phyloP scores from a whole-genome alignment of 2,113 vertebrate species.

The Chunga burmeisteri region DNA sequence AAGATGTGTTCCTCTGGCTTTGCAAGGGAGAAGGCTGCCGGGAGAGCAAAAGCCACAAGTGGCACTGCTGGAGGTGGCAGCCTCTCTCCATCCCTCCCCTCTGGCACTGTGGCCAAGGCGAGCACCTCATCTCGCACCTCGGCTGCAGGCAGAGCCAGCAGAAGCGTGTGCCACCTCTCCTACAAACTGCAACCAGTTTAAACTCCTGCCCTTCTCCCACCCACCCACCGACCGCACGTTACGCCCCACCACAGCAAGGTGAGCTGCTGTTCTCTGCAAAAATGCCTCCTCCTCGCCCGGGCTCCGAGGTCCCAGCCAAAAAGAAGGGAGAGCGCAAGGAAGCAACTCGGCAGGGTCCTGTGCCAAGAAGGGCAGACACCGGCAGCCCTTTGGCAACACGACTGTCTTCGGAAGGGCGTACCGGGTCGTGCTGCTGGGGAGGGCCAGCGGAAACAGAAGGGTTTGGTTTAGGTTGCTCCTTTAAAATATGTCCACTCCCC shows the following conservation, averaged over 20 bases:
- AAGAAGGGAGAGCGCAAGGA: neutral
- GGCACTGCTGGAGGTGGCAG: neutral
- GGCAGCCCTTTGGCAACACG: neutral
- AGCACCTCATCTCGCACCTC: neutral
- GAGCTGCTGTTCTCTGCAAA: neutral
- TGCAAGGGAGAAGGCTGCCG: neutral
- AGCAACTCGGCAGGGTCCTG: neutral
- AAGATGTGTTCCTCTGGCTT: neutral
- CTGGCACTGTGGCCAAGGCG: accelerated
- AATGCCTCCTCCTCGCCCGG: accelerated
- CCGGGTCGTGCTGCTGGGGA: neutral
- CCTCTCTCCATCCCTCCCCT: neutral
- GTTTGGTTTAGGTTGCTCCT: neutral
- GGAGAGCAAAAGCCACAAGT: neutral
- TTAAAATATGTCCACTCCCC: conserved; percentile 47
- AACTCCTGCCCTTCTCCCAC: neutral
- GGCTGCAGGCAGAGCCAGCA: neutral
- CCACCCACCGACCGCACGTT: accelerated
- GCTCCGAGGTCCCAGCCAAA: neutral
- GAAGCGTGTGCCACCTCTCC: neutral
- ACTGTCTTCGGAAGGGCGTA: neutral
- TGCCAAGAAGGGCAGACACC: neutral
- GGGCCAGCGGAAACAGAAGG: neutral
- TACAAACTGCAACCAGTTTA: accelerated
- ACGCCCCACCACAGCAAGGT: neutral